Base-by-base conservation (phyloP, 2,888 invertebrate genomes). In the Agrenia bidenticulata region DNA sequence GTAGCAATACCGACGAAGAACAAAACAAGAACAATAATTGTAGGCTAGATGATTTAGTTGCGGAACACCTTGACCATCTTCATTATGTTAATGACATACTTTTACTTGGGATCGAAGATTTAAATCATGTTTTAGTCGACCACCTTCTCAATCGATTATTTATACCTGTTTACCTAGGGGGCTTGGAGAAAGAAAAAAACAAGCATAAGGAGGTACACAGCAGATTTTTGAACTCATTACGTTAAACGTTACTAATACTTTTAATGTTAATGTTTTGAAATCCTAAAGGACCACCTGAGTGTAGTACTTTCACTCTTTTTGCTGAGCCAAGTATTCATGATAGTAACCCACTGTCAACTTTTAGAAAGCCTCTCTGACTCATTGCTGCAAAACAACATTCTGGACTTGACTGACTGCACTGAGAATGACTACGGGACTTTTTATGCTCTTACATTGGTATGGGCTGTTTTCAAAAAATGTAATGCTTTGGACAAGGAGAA, bases 61-160 rank as follows among this genome's bases (percentile, higher is more conserved):
- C 96, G 0, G 97, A 97, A 81, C 97, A 98, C 80, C 82, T 98
- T 73, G 98, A 99, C 81, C 95, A 98, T 80, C 84, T 98, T 15
- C 97, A 98, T 81, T 98, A 98, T 80, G 84, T 98, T 63, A 98
- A 97, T 79, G 98, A 98, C 79, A 98, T 98, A 77, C 85, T 99
- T 21, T 88, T 92, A 78, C 84, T 98, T 64, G 89, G 93, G 79
- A 95, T 97, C 76, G 88, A 90, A 59, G 92, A 93, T 78, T 83
- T 98, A 61, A 98, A 97, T 81, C 90, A 92, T 77, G 94, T 97
- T 54, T 82, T 98, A 62, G 92, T 94, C 0, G 94, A 96, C 79
- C 96, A 98, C 81, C 83, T 98, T 66, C 83, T 98, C 72, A 92
- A 96, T 81, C 90, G 94, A 80, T 84, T 98, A 1, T 84, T 98